phyloP scores from a whole-genome alignment of 2,888 invertebrate genomes.

The Diloba caeruleocephala region DNA sequence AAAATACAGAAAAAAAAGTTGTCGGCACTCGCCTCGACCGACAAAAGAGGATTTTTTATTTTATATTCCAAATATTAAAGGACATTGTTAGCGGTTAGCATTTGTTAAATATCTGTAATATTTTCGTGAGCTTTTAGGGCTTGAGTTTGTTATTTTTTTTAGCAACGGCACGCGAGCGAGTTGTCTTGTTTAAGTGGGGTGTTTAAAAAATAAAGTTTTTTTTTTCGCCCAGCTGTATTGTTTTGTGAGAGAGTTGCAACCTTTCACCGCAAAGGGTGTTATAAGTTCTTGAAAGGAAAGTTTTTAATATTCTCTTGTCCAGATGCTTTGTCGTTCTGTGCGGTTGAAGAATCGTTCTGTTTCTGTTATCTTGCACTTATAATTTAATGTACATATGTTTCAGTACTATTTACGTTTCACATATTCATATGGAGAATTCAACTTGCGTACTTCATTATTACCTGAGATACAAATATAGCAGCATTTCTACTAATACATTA shows the following conservation, averaged over 20 bases:
- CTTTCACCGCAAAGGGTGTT: slow-evolving; percentile 68
- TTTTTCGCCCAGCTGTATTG: slow-evolving; percentile 61
- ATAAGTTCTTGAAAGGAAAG: slow-evolving; percentile 71
- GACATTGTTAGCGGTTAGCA: slow-evolving; percentile 87
- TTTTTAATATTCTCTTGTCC: slow-evolving; percentile 59
- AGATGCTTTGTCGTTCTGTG: slow-evolving; percentile 44
- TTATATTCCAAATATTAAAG: slow-evolving; percentile 86
- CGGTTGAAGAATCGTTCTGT: slow-evolving; percentile 39
- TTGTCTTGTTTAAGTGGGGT: slow-evolving; percentile 71
- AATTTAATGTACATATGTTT: slow-evolving; percentile 26
- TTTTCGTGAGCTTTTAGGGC: slow-evolving; percentile 69
- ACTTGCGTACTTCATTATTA: background rate
- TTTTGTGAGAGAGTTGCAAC: slow-evolving; percentile 58
- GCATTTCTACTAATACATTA: too few species aligned
- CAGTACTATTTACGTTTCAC: background rate
- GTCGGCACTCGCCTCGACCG: slow-evolving; percentile 71
- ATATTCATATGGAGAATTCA: slow-evolving; percentile 1
- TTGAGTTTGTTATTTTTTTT: slow-evolving; percentile 70
- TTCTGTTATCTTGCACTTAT: slow-evolving; percentile 28
- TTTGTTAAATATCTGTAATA: slow-evolving; percentile 87
- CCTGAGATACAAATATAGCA: too few species aligned
- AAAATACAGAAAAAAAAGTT: slow-evolving; percentile 80
- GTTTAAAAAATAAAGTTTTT: slow-evolving; percentile 67
- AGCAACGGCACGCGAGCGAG: slow-evolving; percentile 60
- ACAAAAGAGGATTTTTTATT: slow-evolving; percentile 83